Conservation (phyloP, 2,888 invertebrate species). For the Nemapogon koenigi region DNA sequence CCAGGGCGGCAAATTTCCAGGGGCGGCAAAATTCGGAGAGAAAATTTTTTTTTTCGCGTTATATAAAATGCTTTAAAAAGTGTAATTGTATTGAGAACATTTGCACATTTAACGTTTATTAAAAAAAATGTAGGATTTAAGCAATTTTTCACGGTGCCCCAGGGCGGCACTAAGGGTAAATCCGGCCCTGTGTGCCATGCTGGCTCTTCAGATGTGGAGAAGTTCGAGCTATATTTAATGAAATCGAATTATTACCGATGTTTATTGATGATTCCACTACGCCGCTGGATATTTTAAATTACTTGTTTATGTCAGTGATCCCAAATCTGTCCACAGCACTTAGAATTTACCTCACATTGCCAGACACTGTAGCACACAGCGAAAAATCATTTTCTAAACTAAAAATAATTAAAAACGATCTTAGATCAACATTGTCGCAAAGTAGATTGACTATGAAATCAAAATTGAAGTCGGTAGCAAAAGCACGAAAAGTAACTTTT, state of each 20-base stretch:
- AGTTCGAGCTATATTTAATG: slow-evolving; percentile 5
- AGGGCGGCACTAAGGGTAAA: no score
- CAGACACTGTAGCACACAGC: background rate
- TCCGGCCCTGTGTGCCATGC: no score
- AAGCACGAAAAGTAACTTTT: background rate
- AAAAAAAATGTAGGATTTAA: no score
- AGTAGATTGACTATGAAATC: background rate
- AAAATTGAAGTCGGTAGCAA: background rate
- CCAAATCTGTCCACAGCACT: slow-evolving; percentile 1
- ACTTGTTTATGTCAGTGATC: slow-evolving; percentile 10
- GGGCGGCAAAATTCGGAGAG: no score
- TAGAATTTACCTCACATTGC: background rate
- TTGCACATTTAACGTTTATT: no score
- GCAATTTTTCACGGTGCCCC: no score
- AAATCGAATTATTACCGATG: slow-evolving; percentile 1
- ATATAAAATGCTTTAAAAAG: no score
- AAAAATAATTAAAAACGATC: background rate
- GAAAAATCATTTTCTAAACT: background rate
- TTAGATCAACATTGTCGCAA: background rate
- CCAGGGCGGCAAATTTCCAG: no score
- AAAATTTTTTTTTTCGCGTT: no score
- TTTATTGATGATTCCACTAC: slow-evolving; percentile 5
- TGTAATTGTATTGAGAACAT: no score
- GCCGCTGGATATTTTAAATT: slow-evolving; percentile 10
- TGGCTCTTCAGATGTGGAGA: slow-evolving; percentile 9